A percentile compares a stretch with the other conserved stretches of the same genome.
Conservation (phyloP, 2,797 vertebrate genomes). For the Myotis pilosus region DNA sequence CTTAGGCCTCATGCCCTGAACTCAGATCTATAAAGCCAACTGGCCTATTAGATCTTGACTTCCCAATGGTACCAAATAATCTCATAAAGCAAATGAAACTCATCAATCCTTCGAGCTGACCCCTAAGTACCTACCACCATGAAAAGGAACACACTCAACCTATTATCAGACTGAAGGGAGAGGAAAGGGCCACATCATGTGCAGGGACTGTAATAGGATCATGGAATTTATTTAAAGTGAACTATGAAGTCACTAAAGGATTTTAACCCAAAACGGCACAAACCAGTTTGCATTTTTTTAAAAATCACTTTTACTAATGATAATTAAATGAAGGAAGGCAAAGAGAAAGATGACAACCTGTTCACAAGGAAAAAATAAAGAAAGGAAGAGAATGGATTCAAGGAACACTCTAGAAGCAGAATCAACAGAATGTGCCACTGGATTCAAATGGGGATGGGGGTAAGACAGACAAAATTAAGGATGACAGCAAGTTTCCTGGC, state of each 20-base stretch:
- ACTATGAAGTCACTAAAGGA: background rate
- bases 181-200: background rate
- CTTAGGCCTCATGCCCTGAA: background rate
- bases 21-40: background rate
- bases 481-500: background rate
- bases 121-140: background rate
- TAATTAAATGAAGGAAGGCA: background rate
- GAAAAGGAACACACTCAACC: background rate
- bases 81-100: background rate
- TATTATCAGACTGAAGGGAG: background rate
- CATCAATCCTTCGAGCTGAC: background rate
- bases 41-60: background rate
- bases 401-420: background rate
- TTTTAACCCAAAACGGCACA: constrained; percentile 29
- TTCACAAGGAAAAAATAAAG: background rate
- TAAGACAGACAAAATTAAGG: background rate
- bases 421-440: background rate
- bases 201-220: background rate
- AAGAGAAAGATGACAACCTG: background rate
- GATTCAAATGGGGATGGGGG: background rate
- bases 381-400: background rate
- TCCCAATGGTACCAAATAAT: background rate
- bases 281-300: background rate
- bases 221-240: background rate
- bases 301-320: background rate